Conservation (phyloP, 1,140 invertebrate species). For the Carposina sasakii region DNA sequence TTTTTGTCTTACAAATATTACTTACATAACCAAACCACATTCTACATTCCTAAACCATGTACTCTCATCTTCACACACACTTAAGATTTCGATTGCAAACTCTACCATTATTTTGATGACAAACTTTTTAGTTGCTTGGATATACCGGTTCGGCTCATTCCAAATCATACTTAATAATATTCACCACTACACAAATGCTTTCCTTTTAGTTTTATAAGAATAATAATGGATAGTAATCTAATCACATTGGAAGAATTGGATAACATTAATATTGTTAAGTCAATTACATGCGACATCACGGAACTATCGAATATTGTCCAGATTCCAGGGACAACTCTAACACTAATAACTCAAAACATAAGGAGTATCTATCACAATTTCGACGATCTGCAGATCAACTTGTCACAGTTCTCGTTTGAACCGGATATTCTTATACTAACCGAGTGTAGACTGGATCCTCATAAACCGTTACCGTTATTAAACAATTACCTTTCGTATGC, state of each 20-base stretch:
- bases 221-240: background rate
- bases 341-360: conserved; percentile 8
- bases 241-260: background rate
- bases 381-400: background rate
- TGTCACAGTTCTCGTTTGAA: background rate
- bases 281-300: background rate
- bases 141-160: background rate
- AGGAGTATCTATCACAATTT: conserved; percentile 12
- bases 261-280: background rate
- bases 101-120: background rate
- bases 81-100: background rate
- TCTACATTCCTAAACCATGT: no score
- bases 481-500: background rate
- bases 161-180: no score
- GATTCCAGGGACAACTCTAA: no score
- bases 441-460: conserved; percentile 6
- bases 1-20: background rate
- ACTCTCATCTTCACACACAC: no score
- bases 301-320: no score
- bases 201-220: no score
- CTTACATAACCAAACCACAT: background rate
- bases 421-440: conserved; percentile 10
- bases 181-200: no score
- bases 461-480: background rate
- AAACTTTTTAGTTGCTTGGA: background rate